Conservation (phyloP, 2,113 vertebrate genomes). For the Gobius niger region DNA sequence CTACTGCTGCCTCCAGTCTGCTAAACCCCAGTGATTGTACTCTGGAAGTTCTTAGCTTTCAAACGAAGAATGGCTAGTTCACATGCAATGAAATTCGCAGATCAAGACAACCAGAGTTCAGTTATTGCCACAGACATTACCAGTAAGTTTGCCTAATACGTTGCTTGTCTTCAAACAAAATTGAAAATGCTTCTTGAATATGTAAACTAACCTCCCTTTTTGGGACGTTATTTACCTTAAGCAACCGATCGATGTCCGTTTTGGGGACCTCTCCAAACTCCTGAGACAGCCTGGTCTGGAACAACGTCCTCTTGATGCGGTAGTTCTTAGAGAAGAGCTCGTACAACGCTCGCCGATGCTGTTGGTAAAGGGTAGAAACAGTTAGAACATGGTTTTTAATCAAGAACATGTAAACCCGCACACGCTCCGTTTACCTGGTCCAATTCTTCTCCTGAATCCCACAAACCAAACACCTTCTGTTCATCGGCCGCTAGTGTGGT, state of each 20-base stretch:
- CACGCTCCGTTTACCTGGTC: conserved; percentile 93
- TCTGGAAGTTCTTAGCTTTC: no score
- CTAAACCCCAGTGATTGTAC: no score
- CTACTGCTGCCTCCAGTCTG: no score
- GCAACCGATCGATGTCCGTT: conserved; percentile 88
- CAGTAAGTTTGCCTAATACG: no score
- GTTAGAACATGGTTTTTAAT: background rate
- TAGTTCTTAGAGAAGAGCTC: conserved; percentile 93
- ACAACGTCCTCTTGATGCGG: conserved; percentile 82
- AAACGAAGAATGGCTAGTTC: no score
- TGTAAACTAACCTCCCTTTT: background rate
- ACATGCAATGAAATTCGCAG: no score
- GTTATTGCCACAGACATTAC: no score
- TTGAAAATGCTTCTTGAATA: no score
- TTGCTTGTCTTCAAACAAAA: no score
- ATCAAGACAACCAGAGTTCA: no score
- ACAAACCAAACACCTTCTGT: conserved; percentile 95
- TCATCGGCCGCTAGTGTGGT: conserved; percentile 87
- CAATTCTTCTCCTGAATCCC: conserved; percentile 89
- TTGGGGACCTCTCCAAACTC: conserved; percentile 89
- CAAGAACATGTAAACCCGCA: no score
- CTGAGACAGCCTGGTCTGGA: conserved; percentile 84
- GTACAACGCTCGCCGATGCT: conserved; percentile 92
- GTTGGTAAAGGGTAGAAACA: conserved; percentile 14
- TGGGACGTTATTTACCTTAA: conserved; percentile 78